Conservation (phyloP, 2,888 invertebrate species). For the Temnothorax rugatulus region DNA sequence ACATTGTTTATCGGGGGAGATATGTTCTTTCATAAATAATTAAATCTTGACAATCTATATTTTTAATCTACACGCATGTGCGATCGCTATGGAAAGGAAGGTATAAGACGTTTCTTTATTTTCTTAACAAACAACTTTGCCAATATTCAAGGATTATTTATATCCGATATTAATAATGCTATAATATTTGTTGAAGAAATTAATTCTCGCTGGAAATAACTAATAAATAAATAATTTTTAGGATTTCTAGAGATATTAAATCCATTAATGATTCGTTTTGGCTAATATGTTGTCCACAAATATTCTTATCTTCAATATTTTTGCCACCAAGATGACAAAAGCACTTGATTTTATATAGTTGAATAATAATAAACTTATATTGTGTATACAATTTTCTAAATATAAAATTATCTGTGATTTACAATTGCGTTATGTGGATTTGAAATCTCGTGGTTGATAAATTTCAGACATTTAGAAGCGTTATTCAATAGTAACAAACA, state of each 20-base stretch:
- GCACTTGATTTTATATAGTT: conserved; percentile 32
- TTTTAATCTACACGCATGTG: conserved; percentile 40
- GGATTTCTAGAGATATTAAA: conserved; percentile 35
- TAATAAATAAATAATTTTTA: conserved; percentile 36
- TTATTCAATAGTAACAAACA: neutral
- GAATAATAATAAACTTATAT: conserved; percentile 42
- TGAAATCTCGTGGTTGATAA: conserved; percentile 6
- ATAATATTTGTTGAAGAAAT: conserved; percentile 10
- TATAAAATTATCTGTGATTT: conserved; percentile 37
- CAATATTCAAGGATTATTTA: conserved; percentile 37
- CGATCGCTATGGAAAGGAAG: conserved; percentile 40
- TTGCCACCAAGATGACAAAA: conserved; percentile 33
- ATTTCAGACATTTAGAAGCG: conserved; percentile 5
- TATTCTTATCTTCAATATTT: conserved; percentile 23
- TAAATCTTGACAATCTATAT: conserved; percentile 68
- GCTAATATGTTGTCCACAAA: conserved; percentile 32
- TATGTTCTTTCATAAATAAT: conserved; percentile 68
- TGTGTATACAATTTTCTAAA: conserved; percentile 33
- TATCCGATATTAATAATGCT: conserved; percentile 19
- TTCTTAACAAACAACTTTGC: conserved; percentile 19
- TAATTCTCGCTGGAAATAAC: neutral
- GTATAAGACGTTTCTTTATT: conserved; percentile 10
- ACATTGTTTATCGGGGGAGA: conserved; percentile 55
- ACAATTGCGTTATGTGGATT: conserved; percentile 23
- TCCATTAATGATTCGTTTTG: conserved; percentile 30